phyloP scores from a whole-genome alignment of 2,888 invertebrate species.

The Stictocephala bisonia region DNA sequence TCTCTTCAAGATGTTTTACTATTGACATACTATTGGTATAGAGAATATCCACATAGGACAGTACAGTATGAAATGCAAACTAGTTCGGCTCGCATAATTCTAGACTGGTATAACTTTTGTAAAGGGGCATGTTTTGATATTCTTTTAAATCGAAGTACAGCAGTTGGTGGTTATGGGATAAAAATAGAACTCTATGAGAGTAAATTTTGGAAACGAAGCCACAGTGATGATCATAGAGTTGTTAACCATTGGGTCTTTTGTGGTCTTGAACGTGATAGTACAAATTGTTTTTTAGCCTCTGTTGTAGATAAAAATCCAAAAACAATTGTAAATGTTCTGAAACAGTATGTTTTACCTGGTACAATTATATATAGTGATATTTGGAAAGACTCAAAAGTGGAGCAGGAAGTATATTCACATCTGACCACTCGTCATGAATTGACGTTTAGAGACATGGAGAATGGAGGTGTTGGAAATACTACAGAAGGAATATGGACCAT shows the following conservation, averaged over 20 bases:
- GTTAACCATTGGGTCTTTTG: conserved; percentile 41
- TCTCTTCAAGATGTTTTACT: conserved; percentile 39
- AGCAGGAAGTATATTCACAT: conserved; percentile 27
- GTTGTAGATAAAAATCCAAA: conserved; percentile 35
- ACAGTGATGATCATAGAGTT: conserved; percentile 20
- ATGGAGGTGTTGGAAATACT: conserved; percentile 42
- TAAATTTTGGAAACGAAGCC: conserved; percentile 39
- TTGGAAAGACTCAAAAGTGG: conserved; percentile 34
- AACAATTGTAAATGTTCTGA: conserved; percentile 29
- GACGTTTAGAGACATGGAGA: conserved; percentile 42
- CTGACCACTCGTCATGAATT: conserved; percentile 33
- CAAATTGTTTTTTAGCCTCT: conserved; percentile 25
- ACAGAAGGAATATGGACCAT: conserved; percentile 41
- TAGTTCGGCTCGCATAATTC: conserved; percentile 13
- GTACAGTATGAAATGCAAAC: conserved; percentile 43
- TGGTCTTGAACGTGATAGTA: conserved; percentile 32
- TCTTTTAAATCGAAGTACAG: conserved; percentile 17
- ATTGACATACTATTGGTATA: conserved; percentile 37
- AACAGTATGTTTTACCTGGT: conserved; percentile 33
- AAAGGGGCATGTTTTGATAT: conserved; percentile 43
- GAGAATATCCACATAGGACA: conserved; percentile 41
- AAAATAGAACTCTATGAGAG: conserved; percentile 42
- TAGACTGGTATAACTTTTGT: conserved; percentile 43
- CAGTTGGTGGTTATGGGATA: conserved; percentile 36
- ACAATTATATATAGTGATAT: conserved; percentile 41